Base-by-base conservation (phyloP, 53 echinoderm and acorn worm genomes). In the Antedon mediterranea region DNA sequence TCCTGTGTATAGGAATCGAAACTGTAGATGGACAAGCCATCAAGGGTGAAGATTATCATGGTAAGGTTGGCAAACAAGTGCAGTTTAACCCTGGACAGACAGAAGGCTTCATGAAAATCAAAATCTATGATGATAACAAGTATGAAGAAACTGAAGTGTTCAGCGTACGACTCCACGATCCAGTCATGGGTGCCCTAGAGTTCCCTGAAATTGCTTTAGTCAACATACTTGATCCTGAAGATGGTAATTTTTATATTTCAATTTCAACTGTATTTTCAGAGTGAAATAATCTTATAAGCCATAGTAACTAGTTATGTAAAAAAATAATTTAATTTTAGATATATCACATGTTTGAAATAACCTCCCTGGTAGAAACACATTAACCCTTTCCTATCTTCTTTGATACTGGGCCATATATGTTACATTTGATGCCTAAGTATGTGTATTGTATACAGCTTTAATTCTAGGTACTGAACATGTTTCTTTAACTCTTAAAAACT, bases 11-110 rank as follows among this genome's bases (percentile, higher is more conserved):
- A 98, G 98, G 92, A 14, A 98, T 98, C 85, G 81, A 88, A 75
- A 90, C 98, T 7, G 92, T 87, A 43, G 92, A 92, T 83, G 98
- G 86, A 43, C 90, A 90, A 30, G 98, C 98, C 76, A 74, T 88
- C 34, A 78, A 84, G 77, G 86, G 78, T 75, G 92, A 98, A 57
- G 98, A 98, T 77, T 98, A 90, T 92, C 85, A 84, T 72, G 98
- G 98, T 73, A 98, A 98, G 86, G 89, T 89, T 0, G 98, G 92
- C 32, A 75, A 88, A 32, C 98, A 98, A 81, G 92, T 98, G 18
- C 98, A 92, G 81, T 98, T 98, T 82, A 98, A 98, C 90, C 98
- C 98, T 2, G 98, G 98, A 32, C 92, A 98, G 86, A 90, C 92
- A 28, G 90, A 88, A 81, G 98, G 98, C 73, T 89, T 90, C 85